phyloP scores from a whole-genome alignment of 1,140 invertebrate genomes.

The Drosophila prosaltans region DNA sequence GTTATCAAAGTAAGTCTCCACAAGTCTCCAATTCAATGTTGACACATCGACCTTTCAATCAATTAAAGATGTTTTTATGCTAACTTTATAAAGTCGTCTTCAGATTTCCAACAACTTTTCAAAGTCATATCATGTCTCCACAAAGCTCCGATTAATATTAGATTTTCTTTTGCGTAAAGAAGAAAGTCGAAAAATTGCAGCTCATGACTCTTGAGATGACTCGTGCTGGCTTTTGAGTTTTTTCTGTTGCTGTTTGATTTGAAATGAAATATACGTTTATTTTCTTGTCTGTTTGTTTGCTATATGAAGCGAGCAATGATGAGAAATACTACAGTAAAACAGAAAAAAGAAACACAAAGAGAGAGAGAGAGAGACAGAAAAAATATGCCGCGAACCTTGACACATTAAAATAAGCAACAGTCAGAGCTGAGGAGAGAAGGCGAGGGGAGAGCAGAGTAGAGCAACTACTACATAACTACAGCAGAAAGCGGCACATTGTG shows the following conservation, averaged over 20 bases:
- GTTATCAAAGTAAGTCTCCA: neutral
- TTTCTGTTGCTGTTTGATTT: neutral
- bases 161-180: neutral
- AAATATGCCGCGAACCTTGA: constrained; percentile 80
- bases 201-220: neutral
- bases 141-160: constrained; percentile 7
- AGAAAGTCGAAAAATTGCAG: neutral
- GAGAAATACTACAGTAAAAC: constrained; percentile 8
- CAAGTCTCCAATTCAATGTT: constrained; percentile 4
- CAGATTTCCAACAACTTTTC: constrained; percentile 4
- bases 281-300: neutral
- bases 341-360: constrained; percentile 6
- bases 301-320: constrained; percentile 12
- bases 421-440: constrained; percentile 7
- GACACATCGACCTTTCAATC: constrained; percentile 1
- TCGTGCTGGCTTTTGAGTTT: constrained; percentile 1
- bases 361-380: constrained; percentile 30
- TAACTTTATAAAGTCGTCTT: neutral
- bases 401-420: constrained; percentile 77
- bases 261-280: constrained; percentile 2
- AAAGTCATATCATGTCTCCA: constrained; percentile 3
- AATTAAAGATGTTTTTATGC: neutral
- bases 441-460: neutral
- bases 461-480: constrained; percentile 22
- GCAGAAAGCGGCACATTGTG: constrained; percentile 27